Evolutionary conservation across 2,888 invertebrate genomes (phyloP).

Genomic region (Plebejus argus): DNA sequence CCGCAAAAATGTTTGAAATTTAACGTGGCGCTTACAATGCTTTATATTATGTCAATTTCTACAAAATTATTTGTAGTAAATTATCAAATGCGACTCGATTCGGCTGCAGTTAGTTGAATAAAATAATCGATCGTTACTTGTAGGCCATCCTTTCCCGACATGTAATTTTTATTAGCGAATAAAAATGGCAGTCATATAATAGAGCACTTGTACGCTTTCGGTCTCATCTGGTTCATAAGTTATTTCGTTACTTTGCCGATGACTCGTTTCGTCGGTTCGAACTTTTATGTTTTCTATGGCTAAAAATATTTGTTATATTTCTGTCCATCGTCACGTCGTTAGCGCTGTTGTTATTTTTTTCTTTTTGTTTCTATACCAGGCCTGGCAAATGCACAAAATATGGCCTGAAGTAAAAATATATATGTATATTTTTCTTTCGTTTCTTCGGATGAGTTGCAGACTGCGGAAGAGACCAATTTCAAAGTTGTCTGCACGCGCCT

Average conservation of each 20-base stretch:
- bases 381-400: slow-evolving; percentile 1
- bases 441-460: slow-evolving; percentile 3
- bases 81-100: not conserved
- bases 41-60: too few relatives aligned
- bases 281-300: not conserved
- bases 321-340: slow-evolving; percentile 17
- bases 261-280: not conserved
- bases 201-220: not conserved
- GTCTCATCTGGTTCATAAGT: slow-evolving; percentile 8
- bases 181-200: not conserved
- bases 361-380: slow-evolving; percentile 5
- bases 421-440: not conserved
- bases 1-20: too few relatives aligned
- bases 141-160: not conserved
- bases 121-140: not conserved
- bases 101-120: not conserved
- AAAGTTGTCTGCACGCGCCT: not conserved
- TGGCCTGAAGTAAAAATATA: not conserved
- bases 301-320: slow-evolving; percentile 27
- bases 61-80: not conserved
- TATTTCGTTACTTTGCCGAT: slow-evolving; percentile 9
- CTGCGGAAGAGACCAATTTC: not conserved
- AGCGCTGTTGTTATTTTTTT: slow-evolving; percentile 2
- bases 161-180: not conserved
- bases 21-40: too few relatives aligned